Percentiles rank a stretch among this genome's conserved stretches.
These are phyloP conservation scores for human (Homo sapiens) DNA, from an alignment of 2,113 vertebrate species.

Conservation along the genomic window GRCh38 chr13:78885501-78886000, in stretches of 20 bases:
- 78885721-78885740: background rate
- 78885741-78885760: background rate
- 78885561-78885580: background rate
- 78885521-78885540: background rate
- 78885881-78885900: background rate
- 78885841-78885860: background rate
- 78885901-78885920: background rate
- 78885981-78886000: background rate
- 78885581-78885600: background rate
- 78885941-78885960: background rate
- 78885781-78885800: background rate
- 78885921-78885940: background rate
- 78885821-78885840: background rate
- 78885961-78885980: background rate
- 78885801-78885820: background rate
- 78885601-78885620: background rate
- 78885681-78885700: background rate
- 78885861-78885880: background rate
- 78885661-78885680: slow-evolving; percentile 16
- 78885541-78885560: background rate
- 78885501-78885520: background rate
- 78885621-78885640: background rate
- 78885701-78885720: background rate
- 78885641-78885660: slow-evolving; percentile 1
- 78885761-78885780: background rate